Percentiles rank a stretch among this genome's conserved stretches.
These are phyloP conservation scores for Ctenopoma multispine DNA, from an alignment of 2,797 vertebrate species.

Conservation along the genomic window DNA sequence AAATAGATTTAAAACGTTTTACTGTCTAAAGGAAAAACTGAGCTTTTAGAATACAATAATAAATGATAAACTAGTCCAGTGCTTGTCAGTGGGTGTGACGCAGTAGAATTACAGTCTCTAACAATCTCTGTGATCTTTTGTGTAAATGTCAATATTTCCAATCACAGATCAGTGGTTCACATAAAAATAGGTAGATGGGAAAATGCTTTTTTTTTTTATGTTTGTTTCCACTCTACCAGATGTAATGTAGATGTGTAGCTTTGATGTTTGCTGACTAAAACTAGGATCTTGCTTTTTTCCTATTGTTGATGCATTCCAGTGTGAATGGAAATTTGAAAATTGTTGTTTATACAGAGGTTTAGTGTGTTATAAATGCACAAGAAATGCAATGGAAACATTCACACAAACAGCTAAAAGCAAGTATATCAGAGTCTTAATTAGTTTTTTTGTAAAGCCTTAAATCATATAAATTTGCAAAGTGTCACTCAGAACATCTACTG, in stretches of 20 bases:
- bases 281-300: background rate
- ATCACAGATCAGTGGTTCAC: background rate
- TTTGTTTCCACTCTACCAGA: background rate
- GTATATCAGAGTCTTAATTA: background rate
- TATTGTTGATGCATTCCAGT: background rate
- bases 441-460: background rate
- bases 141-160: background rate
- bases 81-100: background rate
- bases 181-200: background rate
- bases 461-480: background rate
- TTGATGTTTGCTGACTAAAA: background rate
- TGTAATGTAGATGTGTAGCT: background rate
- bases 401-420: constrained; percentile 14
- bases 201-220: background rate
- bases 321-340: background rate
- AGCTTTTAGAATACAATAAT: background rate
- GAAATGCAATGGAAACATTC: background rate
- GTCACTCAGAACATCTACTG: background rate
- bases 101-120: background rate
- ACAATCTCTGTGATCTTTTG: background rate
- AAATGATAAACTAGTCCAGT: background rate
- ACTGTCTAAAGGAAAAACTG: background rate
- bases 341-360: background rate
- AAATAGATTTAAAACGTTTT: background rate
- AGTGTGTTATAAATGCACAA: background rate